These are phyloP conservation scores for Characodon lateralis DNA, from an alignment of 2,797 vertebrate species.

Conservation along the genomic window DNA sequence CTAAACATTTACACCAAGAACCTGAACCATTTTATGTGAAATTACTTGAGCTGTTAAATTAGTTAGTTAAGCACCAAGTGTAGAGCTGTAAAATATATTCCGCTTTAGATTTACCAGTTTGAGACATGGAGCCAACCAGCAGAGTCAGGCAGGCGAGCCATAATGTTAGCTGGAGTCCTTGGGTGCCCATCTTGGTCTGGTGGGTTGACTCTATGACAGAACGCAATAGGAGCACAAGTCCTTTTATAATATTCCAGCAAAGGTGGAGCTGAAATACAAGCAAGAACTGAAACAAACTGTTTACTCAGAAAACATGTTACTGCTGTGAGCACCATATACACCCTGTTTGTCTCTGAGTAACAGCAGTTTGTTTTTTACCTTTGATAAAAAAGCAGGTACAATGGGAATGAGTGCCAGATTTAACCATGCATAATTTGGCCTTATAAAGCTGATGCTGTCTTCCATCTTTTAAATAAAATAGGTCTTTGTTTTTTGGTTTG, in stretches of 20 bases:
- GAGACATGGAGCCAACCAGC: slow-evolving; percentile 47
- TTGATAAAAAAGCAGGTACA: neutral
- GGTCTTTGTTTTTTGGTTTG: neutral
- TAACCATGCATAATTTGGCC: no score
- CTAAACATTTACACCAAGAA: neutral
- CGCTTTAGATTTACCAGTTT: slow-evolving; percentile 60
- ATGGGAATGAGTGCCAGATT: no score
- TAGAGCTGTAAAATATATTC: neutral
- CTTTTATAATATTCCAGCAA: slow-evolving; percentile 54
- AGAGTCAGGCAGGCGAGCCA: slow-evolving; percentile 59
- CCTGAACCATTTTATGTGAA: neutral
- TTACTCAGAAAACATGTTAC: slow-evolving; percentile 27
- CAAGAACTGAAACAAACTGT: slow-evolving; percentile 9
- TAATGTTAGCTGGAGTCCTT: slow-evolving; percentile 17
- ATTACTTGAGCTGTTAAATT: no score
- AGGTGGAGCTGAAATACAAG: slow-evolving; percentile 48
- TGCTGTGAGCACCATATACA: neutral
- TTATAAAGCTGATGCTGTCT: neutral
- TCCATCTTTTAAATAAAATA: neutral
- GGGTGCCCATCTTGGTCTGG: slow-evolving; percentile 69
- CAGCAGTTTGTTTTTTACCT: neutral
- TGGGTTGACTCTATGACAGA: slow-evolving; percentile 49
- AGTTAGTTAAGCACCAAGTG: neutral
- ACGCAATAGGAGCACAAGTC: neutral
- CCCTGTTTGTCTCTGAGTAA: neutral